A percentile compares a stretch with the other conserved stretches of the same genome.
phyloP scores from a whole-genome alignment of 2,888 invertebrate genomes.

The Callinectes sapidus region DNA sequence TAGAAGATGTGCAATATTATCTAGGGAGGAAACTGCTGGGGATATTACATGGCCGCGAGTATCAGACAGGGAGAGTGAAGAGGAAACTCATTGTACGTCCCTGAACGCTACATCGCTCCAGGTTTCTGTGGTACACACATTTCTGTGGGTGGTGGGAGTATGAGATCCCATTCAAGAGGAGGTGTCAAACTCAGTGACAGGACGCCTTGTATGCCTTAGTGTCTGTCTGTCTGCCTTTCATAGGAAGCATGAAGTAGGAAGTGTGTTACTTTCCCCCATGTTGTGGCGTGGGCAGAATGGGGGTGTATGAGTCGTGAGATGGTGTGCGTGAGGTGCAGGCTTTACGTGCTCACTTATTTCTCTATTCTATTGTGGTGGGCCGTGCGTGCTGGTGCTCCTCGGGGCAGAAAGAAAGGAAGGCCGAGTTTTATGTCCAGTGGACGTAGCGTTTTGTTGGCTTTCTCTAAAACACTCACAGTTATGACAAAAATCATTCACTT shows the following conservation, averaged over 20 bases:
- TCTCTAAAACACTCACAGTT: neutral
- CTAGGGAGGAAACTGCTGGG: neutral
- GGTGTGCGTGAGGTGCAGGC: neutral
- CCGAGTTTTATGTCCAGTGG: conserved; percentile 28
- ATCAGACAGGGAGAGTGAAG: neutral
- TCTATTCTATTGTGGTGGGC: neutral
- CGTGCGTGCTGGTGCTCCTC: neutral
- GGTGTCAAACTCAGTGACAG: neutral
- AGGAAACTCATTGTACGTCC: neutral
- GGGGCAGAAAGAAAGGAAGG: neutral
- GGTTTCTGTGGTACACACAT: neutral
- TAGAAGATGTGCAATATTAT: neutral
- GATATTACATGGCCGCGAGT: neutral
- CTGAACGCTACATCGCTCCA: neutral
- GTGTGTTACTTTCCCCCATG: neutral
- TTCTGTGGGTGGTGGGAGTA: neutral
- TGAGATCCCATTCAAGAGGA: neutral
- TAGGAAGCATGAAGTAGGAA: conserved; percentile 2
- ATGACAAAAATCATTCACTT: conserved; percentile 10
- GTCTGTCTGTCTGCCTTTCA: neutral
- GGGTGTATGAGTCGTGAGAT: neutral
- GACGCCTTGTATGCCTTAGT: neutral
- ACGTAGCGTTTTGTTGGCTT: conserved; percentile 1
- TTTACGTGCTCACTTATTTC: conserved; percentile 18
- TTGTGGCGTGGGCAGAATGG: neutral